A percentile compares a stretch with the other conserved stretches of the same genome.
phyloP scores from a whole-genome alignment of 2,113 vertebrate genomes.

The Sceloporus undulatus region DNA sequence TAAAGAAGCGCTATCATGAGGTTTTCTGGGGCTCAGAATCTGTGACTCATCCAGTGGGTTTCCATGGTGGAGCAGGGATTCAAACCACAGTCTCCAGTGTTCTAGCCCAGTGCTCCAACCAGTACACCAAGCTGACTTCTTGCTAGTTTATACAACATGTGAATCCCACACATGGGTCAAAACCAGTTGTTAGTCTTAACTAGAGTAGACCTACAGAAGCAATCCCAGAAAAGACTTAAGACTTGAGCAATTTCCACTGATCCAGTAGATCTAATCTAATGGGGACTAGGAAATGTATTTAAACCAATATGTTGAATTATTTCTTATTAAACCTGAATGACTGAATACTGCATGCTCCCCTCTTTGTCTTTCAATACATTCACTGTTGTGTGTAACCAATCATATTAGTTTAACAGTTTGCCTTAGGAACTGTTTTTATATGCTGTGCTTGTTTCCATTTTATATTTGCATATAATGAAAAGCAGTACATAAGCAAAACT shows the following conservation, averaged over 20 bases:
- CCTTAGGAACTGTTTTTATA: conserved; percentile 23
- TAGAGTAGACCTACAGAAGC: no score
- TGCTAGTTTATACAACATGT: background rate
- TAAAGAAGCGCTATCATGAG: no score
- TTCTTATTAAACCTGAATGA: conserved; percentile 5
- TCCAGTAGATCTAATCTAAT: no score
- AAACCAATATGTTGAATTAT: background rate
- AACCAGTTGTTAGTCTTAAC: no score
- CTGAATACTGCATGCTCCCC: conserved; percentile 45
- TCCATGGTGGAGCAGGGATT: no score
- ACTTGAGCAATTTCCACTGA: no score
- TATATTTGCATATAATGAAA: conserved; percentile 50
- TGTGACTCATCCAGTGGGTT: no score
- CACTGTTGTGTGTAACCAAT: background rate
- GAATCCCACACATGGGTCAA: no score
- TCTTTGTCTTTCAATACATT: conserved; percentile 16
- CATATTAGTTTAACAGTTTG: background rate
- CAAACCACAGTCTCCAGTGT: no score
- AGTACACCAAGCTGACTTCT: background rate
- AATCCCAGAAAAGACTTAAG: no score
- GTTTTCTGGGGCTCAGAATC: no score
- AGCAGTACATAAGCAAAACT: conserved; percentile 51
- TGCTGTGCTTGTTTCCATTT: conserved; percentile 28
- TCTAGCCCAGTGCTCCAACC: no score
- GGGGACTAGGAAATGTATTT: background rate